phyloP scores from a whole-genome alignment of 2,888 invertebrate species.

The Protonemura montana region DNA sequence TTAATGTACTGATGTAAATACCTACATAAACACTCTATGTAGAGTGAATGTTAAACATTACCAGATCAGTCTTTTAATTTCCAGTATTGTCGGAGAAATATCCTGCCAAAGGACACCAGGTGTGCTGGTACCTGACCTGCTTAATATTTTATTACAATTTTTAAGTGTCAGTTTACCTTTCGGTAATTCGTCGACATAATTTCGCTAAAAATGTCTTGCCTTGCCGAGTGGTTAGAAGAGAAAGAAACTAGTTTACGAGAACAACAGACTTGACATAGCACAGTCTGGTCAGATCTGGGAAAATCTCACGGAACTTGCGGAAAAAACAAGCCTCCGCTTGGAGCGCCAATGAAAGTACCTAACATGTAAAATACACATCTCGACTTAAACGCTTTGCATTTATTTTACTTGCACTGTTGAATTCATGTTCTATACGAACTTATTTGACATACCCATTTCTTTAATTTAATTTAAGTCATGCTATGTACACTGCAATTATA shows the following conservation, averaged over 20 bases:
- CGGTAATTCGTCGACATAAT: neutral
- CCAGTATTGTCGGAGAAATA: neutral
- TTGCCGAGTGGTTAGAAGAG: neutral
- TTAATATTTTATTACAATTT: neutral
- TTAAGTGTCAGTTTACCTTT: neutral
- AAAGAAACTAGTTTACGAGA: conserved; percentile 1
- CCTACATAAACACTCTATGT: neutral
- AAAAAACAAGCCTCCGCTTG: neutral
- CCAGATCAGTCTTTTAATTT: too few relatives aligned
- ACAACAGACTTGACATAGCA: neutral
- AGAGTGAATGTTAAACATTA: neutral
- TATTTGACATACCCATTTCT: neutral
- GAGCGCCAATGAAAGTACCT: conserved; percentile 8
- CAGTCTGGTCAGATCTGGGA: neutral
- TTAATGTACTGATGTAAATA: neutral
- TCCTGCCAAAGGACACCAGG: neutral
- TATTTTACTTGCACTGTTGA: neutral
- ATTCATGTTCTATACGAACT: neutral
- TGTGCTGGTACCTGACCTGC: neutral
- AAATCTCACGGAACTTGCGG: conserved; percentile 5
- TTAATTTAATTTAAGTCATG: neutral
- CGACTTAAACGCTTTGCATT: neutral
- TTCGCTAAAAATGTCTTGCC: neutral
- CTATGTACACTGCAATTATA: neutral
- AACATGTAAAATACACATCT: neutral